Evolutionary conservation across 2,797 vertebrate species (phyloP), one percentile per base, ranked within the genome.

Genomic region (Limnodromus scolopaceus): DNA sequence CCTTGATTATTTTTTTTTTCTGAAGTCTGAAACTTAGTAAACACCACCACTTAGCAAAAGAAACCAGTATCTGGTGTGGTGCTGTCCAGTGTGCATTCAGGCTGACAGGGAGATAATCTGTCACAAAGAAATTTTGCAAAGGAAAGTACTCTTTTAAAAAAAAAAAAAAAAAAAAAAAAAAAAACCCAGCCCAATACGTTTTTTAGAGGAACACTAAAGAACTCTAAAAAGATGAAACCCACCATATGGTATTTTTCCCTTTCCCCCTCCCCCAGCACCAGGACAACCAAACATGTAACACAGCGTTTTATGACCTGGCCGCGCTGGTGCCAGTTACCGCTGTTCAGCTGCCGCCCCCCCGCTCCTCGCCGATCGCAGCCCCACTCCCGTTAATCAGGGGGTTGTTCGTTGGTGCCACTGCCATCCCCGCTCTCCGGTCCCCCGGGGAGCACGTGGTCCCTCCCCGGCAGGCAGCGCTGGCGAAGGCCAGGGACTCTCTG

Each of bases 381-480:
- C 3, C 87, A 64, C 60, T 88, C 69, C 84, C 82, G 89, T 80
- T 97, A 97, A 97, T 96, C 94, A 96, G 91, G 75, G 87, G 86
- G 92, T 61, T 84, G 39, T 80, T 89, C 2, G 2, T 46, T 94
- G 77, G 89, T 93, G 91, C 78, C 87, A 61, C 20, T 34, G 80
- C n/a, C 1, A 3, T 17, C 39, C 32, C 63, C 70, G 68, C 83
- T 48, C 91, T 84, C 39, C 48, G 10, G 23, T 58, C 81, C 81
- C 85, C 89, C 17, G 13, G 74, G n/a, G 54, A 74, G 38, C 3
- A 0, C 39, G 45, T 61, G 86, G 83, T 87, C 78, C 82, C 39
- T 43, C n/a, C 80, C 53, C 53, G 60, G 0, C 1, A 3, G 58
- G 69, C 64, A 84, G 6, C 4, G 15, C 61, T 76, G 51, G 46